These are phyloP conservation scores for Axis porcinus DNA, from an alignment of 2,113 vertebrate species.

Conservation along the genomic window DNA sequence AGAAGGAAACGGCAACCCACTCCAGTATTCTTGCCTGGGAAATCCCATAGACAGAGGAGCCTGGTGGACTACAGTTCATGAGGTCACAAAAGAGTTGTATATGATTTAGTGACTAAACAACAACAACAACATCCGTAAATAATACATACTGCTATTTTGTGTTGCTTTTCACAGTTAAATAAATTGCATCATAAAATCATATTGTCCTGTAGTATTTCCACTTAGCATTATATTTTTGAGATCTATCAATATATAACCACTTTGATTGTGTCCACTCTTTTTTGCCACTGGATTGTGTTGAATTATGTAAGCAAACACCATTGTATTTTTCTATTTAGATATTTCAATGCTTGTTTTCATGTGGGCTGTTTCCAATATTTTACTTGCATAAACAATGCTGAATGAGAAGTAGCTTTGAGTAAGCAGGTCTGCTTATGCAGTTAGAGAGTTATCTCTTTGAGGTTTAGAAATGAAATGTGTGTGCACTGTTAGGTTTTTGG, in stretches of 20 bases:
- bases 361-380: background rate
- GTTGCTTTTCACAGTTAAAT: conserved; percentile 20
- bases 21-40: background rate
- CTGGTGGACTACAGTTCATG: background rate
- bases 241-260: background rate
- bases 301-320: background rate
- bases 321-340: background rate
- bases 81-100: background rate
- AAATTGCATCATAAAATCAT: background rate
- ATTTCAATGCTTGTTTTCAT: background rate
- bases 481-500: background rate
- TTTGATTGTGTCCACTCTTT: background rate
- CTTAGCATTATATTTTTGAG: background rate
- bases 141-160: background rate
- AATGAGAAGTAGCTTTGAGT: background rate
- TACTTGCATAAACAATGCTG: background rate
- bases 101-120: background rate
- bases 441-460: background rate
- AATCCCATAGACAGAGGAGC: background rate
- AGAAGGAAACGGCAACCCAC: background rate
- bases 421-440: background rate
- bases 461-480: background rate
- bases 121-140: background rate
- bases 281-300: background rate
- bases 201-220: background rate